Evolutionary conservation across 35 echinoderm and acorn worm genomes (phyloP).

Genomic region (Ophiothrix spiculata): DNA sequence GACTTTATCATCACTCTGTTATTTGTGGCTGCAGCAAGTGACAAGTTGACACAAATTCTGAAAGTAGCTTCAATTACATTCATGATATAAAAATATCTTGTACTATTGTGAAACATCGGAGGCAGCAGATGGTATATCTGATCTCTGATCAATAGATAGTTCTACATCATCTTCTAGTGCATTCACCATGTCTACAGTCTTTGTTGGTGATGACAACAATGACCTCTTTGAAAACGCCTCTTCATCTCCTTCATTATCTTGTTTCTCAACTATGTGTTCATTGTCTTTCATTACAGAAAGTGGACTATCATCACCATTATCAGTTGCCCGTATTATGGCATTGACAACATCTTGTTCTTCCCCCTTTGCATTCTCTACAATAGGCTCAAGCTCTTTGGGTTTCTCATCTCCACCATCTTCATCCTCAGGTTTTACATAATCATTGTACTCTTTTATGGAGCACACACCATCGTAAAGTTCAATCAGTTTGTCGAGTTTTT

Average conservation of each 20-base stretch:
- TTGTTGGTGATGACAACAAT: background rate
- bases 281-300: background rate
- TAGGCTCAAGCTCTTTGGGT: slow-evolving; percentile 15
- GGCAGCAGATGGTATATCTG: background rate
- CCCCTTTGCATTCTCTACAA: slow-evolving; percentile 2
- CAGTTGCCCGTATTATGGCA: background rate
- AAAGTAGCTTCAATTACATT: no score
- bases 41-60: no score
- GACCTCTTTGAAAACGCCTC: background rate
- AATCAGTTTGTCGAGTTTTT: slow-evolving; percentile 93
- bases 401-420: slow-evolving; percentile 8
- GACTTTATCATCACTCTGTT: no score
- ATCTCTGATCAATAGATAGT: background rate
- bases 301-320: background rate
- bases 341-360: background rate
- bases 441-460: slow-evolving; percentile 75
- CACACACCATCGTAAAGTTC: slow-evolving; percentile 85
- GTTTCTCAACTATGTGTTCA: background rate
- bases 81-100: no score
- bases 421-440: slow-evolving; percentile 57
- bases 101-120: background rate
- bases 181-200: background rate
- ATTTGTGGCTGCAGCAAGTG: no score
- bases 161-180: background rate
- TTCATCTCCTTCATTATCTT: background rate